phyloP scores from a whole-genome alignment of 2,113 vertebrate genomes.

The Okapia johnstoni region DNA sequence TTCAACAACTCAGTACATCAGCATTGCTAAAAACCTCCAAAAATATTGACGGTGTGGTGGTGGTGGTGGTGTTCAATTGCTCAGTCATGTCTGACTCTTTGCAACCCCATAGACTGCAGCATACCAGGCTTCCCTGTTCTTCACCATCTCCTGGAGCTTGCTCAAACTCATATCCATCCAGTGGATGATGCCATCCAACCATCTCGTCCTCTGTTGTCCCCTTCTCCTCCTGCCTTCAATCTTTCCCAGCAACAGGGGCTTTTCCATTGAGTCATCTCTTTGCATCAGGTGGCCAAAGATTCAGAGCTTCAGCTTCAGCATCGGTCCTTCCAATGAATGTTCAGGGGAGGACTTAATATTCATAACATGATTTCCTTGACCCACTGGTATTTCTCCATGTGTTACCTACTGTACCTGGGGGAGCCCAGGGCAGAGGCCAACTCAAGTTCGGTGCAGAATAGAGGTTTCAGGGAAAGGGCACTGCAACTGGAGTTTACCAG shows the following conservation, averaged over 20 bases:
- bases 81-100: not conserved
- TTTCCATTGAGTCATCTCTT: not conserved
- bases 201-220: not conserved
- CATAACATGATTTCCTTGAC: not conserved
- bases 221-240: not conserved
- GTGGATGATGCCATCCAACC: not conserved
- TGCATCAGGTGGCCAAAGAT: not conserved
- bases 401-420: not conserved
- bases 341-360: not conserved
- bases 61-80: not conserved
- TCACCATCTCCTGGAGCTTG: not conserved
- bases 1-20: not conserved
- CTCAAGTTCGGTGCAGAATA: not conserved
- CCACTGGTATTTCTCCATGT: not conserved
- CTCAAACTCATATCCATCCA: not conserved
- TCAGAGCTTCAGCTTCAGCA: not conserved
- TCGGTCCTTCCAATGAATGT: not conserved
- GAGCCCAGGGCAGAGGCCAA: not conserved
- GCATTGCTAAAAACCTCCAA: not conserved
- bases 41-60: not conserved
- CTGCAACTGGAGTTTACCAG: not conserved
- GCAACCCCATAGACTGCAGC: not conserved
- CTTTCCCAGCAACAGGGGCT: not conserved
- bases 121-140: not conserved
- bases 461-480: not conserved